These are phyloP conservation scores for Nephila pilipes DNA, from an alignment of 1,140 invertebrate genomes.

Conservation along the genomic window DNA sequence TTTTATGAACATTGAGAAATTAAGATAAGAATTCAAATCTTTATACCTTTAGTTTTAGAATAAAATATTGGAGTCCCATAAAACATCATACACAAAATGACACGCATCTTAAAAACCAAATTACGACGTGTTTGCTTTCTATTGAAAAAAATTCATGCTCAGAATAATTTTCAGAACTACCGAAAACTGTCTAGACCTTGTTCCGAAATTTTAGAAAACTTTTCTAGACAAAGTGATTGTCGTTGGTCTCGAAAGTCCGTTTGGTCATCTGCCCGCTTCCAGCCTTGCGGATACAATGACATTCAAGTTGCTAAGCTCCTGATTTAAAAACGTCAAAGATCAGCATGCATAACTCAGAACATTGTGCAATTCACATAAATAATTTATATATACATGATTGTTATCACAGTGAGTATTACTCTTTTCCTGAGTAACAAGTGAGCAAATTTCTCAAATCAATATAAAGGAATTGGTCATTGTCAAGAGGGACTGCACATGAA, in stretches of 20 bases:
- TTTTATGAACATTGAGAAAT: too few relatives aligned
- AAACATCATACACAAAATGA: too few relatives aligned
- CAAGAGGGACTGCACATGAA: slow-evolving; percentile 52
- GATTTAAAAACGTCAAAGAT: slow-evolving; percentile 48
- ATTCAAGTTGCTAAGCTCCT: slow-evolving; percentile 69
- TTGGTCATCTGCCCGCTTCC: neutral
- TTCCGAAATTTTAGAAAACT: neutral
- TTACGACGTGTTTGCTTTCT: too few relatives aligned
- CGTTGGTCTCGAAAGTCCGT: neutral
- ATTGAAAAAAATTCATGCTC: neutral
- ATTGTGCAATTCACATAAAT: slow-evolving; percentile 73
- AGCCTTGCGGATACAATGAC: slow-evolving; percentile 56
- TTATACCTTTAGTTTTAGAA: too few relatives aligned
- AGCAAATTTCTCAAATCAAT: slow-evolving; percentile 68
- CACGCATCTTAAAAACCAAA: too few relatives aligned
- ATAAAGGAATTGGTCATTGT: slow-evolving; percentile 37
- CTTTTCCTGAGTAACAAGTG: slow-evolving; percentile 74
- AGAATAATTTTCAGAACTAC: neutral
- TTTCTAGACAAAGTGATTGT: slow-evolving; percentile 19
- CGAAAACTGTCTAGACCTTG: neutral
- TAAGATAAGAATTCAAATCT: too few relatives aligned
- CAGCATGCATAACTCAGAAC: slow-evolving; percentile 70
- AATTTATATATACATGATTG: slow-evolving; percentile 76
- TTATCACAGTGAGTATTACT: slow-evolving; percentile 76
- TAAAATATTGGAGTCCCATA: too few relatives aligned